Conservation (phyloP, 2,888 invertebrate species). For the Drosophila mimica region DNA sequence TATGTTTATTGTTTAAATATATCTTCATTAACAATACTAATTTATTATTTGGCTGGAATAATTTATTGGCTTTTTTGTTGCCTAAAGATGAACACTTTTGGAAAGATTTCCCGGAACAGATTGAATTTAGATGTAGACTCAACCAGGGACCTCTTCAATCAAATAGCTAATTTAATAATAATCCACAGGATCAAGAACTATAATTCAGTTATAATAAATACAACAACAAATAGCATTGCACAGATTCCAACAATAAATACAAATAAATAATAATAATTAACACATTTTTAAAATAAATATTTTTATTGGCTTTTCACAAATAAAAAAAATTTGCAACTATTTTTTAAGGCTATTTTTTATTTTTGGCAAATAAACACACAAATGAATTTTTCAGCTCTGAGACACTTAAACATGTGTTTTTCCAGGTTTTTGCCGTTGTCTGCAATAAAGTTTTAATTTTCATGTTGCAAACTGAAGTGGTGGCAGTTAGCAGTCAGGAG, state of each 20-base stretch:
- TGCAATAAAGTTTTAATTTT: slow-evolving; percentile 30
- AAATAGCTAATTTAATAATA: background rate
- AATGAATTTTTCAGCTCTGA: background rate
- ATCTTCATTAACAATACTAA: too few relatives aligned
- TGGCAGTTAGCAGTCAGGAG: slow-evolving; percentile 14
- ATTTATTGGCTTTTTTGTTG: too few relatives aligned
- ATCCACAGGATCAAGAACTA: background rate
- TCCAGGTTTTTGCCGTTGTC: background rate
- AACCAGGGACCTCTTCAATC: rapidly evolving
- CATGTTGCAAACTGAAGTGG: slow-evolving; percentile 41
- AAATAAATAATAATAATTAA: too few relatives aligned
- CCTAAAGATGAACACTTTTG: too few relatives aligned
- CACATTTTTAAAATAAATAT: background rate
- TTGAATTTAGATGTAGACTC: background rate
- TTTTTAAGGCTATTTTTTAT: background rate
- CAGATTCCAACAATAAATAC: background rate
- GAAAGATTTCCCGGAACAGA: too few relatives aligned
- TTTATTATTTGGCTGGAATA: too few relatives aligned
- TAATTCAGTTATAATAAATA: background rate
- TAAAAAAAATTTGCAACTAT: background rate
- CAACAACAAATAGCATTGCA: too few relatives aligned
- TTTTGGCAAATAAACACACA: background rate
- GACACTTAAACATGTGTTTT: slow-evolving; percentile 3
- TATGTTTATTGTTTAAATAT: too few relatives aligned
- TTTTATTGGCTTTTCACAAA: background rate